Evolutionary conservation across 2,113 vertebrate genomes (phyloP).

Genomic region (Melanotaenia duboulayi): DNA sequence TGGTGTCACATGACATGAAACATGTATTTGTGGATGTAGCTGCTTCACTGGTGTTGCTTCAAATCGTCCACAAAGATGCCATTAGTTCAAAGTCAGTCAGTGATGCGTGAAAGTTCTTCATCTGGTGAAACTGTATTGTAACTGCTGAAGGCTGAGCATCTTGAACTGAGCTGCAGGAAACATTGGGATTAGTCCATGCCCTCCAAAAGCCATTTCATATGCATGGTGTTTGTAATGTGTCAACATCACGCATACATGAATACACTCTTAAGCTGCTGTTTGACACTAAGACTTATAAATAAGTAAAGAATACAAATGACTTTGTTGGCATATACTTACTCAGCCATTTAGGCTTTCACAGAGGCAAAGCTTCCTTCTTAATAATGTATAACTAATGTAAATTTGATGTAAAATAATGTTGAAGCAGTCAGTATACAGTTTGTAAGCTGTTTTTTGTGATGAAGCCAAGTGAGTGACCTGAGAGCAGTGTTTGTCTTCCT

Average conservation of each 20-base stretch:
- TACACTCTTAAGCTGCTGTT: not conserved
- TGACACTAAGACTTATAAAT: constrained; percentile 29
- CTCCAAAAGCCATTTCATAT: not conserved
- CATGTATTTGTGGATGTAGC: too few relatives aligned
- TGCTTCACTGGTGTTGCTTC: too few relatives aligned
- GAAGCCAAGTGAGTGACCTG: constrained; percentile 21
- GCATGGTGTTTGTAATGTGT: not conserved
- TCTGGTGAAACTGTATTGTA: not conserved
- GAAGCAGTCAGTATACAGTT: constrained; percentile 4
- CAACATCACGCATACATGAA: constrained; percentile 5
- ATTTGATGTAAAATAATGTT: constrained; percentile 19
- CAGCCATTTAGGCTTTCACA: constrained; percentile 13
- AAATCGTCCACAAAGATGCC: too few relatives aligned
- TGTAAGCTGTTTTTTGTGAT: not conserved
- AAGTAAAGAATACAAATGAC: constrained; percentile 34
- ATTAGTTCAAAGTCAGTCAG: not conserved
- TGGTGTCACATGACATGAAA: too few relatives aligned
- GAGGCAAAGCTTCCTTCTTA: not conserved
- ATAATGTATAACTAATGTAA: constrained; percentile 36
- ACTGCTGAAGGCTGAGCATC: not conserved
- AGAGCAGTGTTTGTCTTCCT: constrained; percentile 10
- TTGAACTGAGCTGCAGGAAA: not conserved
- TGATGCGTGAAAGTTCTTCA: not conserved
- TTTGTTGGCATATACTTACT: not conserved
- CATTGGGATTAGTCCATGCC: not conserved